phyloP scores from a whole-genome alignment of 2,113 vertebrate species.

The Bucco capensis region DNA sequence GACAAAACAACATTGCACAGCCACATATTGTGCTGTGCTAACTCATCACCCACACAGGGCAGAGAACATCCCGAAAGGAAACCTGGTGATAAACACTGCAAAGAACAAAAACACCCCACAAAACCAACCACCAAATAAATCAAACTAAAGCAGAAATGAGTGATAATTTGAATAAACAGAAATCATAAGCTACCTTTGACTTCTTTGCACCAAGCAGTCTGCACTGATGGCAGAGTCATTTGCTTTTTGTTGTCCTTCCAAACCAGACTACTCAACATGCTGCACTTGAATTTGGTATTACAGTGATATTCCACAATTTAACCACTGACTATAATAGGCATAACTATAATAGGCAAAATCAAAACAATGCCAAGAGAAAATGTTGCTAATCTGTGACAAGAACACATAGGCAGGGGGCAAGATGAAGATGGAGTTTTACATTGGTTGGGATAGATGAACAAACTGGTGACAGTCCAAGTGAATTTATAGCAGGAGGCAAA shows the following conservation, averaged over 20 bases:
- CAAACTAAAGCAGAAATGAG: background rate
- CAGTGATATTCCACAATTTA: background rate
- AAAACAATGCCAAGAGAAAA: slow-evolving; percentile 18
- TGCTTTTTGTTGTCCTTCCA: background rate
- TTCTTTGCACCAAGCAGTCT: background rate
- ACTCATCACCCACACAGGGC: background rate
- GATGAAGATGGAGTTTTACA: background rate
- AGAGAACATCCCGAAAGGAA: background rate
- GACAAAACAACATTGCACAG: background rate
- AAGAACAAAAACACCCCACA: background rate
- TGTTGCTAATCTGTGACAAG: background rate
- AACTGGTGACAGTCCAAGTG: background rate
- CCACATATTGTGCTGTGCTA: background rate
- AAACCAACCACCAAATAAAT: background rate
- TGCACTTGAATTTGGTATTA: background rate
- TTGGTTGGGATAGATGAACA: background rate
- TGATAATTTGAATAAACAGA: background rate
- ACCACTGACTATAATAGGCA: background rate
- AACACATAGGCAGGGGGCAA: background rate
- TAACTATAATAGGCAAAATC: background rate
- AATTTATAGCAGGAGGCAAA: slow-evolving; percentile 17
- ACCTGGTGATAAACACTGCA: background rate
- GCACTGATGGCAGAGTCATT: background rate
- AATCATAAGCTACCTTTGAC: background rate
- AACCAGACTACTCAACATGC: background rate